Conservation (phyloP, 2,888 invertebrate genomes). For the Himalopsyche kuldschensis region DNA sequence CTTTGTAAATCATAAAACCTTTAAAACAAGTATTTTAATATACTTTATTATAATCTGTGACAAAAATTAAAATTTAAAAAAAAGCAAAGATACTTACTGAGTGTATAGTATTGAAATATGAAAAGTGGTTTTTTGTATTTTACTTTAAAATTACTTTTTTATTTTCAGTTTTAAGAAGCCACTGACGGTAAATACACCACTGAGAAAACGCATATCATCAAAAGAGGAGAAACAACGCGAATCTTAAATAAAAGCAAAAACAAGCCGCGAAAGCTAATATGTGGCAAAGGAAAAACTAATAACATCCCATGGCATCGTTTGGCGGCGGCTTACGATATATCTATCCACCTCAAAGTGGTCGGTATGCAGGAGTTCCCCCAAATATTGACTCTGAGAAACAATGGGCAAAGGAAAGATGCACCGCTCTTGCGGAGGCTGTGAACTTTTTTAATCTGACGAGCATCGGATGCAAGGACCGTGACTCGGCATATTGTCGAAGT, state of each 20-base stretch:
- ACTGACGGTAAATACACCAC: background rate
- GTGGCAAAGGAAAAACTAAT: conserved; percentile 35
- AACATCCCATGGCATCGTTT: conserved; percentile 38
- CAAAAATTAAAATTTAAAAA: too few species aligned
- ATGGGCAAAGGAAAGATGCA: conserved; percentile 43
- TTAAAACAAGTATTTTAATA: too few species aligned
- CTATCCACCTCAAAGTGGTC: background rate
- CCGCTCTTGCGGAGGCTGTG: conserved; percentile 32
- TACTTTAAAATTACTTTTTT: too few species aligned
- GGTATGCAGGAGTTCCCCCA: conserved; percentile 46
- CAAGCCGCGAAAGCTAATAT: conserved; percentile 35
- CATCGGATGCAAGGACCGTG: conserved; percentile 21
- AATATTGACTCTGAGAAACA: conserved; percentile 62
- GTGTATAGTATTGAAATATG: too few species aligned
- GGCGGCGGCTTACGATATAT: conserved; percentile 24
- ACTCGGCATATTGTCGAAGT: conserved; percentile 32
- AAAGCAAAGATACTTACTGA: too few species aligned
- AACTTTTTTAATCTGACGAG: conserved; percentile 30
- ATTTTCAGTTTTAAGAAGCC: background rate
- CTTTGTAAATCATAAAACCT: too few species aligned
- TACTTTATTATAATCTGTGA: too few species aligned
- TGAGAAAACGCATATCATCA: conserved; percentile 4
- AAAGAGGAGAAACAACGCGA: conserved; percentile 12
- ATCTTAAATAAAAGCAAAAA: conserved; percentile 24
- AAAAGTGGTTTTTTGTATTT: too few species aligned